Evolutionary conservation across 2,113 vertebrate species (phyloP).

Genomic region (Odobenus rosmarus): DNA sequence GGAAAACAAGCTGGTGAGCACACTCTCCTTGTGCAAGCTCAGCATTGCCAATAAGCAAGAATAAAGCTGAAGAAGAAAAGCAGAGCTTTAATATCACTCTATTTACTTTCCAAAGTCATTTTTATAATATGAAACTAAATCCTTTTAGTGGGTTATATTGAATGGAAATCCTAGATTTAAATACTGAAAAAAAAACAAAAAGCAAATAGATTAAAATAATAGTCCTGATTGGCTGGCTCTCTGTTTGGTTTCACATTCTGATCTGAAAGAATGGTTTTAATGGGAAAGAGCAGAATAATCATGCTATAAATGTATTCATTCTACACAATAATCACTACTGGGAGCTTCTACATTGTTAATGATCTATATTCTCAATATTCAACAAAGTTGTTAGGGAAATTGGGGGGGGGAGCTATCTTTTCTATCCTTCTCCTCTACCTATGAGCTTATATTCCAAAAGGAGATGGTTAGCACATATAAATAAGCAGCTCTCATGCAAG

Average conservation of each 20-base stretch:
- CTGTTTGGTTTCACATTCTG: slow-evolving; percentile 27
- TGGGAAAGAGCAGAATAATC: background rate
- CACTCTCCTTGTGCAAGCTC: background rate
- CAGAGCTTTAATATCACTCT: background rate
- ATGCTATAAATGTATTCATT: background rate
- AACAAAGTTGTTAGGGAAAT: background rate
- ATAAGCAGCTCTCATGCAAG: background rate
- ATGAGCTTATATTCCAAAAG: background rate
- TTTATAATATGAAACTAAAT: background rate
- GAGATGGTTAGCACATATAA: background rate
- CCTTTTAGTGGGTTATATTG: background rate
- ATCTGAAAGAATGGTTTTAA: slow-evolving; percentile 22
- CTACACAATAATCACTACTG: background rate
- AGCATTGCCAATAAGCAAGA: background rate
- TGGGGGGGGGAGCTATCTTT: background rate
- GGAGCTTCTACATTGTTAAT: background rate
- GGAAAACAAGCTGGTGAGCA: background rate
- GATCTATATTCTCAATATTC: background rate
- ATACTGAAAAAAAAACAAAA: background rate
- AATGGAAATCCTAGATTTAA: slow-evolving; percentile 32
- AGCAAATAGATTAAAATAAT: slow-evolving; percentile 1
- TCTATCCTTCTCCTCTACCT: background rate
- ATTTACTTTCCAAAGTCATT: slow-evolving; percentile 26
- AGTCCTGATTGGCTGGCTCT: background rate
- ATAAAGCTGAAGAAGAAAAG: background rate